Evolutionary conservation across 1,140 invertebrate genomes (phyloP).

Genomic region (Yoshiicerus persimilis): DNA sequence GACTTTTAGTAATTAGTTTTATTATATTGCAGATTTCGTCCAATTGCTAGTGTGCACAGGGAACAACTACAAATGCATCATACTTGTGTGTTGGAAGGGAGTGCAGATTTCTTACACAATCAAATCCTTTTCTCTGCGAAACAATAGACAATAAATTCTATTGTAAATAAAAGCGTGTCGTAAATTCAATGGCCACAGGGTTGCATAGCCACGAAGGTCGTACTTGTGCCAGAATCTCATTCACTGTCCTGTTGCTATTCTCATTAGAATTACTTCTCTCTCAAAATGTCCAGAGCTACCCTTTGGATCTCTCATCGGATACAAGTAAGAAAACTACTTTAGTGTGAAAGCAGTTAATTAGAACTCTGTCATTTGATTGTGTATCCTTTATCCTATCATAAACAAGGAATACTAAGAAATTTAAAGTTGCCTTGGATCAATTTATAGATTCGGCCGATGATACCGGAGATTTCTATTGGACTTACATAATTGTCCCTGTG

Average conservation of each 20-base stretch:
- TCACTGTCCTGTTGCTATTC: not conserved
- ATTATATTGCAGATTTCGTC: not conserved
- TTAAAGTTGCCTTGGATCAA: not conserved
- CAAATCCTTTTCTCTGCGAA: not conserved
- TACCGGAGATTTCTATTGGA: not conserved
- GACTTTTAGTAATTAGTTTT: too few species aligned
- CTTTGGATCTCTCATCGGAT: not conserved
- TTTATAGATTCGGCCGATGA: not conserved
- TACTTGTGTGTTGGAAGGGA: not conserved
- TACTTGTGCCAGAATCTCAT: not conserved
- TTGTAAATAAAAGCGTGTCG: not conserved
- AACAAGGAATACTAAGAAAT: not conserved
- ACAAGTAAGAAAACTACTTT: not conserved
- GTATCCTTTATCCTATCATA: too few species aligned
- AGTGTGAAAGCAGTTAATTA: not conserved
- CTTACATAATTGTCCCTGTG: not conserved
- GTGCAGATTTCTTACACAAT: not conserved
- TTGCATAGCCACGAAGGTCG: not conserved
- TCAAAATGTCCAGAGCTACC: not conserved
- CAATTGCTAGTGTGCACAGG: not conserved
- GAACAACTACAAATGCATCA: not conserved
- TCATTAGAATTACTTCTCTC: not conserved
- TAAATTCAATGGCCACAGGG: slow-evolving; percentile 11
- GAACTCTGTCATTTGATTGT: not conserved
- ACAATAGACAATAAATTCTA: not conserved